phyloP scores from a whole-genome alignment of 2,113 vertebrate genomes.

The Talpa occidentalis region DNA sequence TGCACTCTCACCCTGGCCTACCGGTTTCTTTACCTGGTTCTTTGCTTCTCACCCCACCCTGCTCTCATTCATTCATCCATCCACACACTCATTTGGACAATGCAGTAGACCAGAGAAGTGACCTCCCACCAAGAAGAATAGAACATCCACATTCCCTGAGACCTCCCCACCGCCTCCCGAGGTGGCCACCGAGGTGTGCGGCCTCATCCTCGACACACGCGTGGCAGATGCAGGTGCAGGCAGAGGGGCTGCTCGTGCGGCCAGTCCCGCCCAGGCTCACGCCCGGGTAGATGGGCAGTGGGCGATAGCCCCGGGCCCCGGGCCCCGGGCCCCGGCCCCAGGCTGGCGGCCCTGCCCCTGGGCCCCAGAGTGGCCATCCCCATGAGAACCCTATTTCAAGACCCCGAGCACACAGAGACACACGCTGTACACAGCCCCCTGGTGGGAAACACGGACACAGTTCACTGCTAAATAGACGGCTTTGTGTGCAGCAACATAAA shows the following conservation, averaged over 20 bases:
- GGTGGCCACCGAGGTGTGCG: no score
- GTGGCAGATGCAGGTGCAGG: background rate
- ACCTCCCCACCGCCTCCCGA: no score
- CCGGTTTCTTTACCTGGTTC: fast-evolving
- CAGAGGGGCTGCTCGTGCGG: background rate
- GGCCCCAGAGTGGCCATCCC: conserved; percentile 37
- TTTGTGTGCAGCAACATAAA: conserved; percentile 72
- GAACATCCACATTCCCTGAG: background rate
- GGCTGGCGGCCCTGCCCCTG: background rate
- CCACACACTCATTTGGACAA: background rate
- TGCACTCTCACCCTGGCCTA: fast-evolving
- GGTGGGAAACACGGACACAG: conserved; percentile 48
- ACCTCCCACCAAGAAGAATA: background rate
- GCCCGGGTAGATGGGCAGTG: background rate
- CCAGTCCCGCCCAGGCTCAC: background rate
- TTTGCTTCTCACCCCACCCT: fast-evolving
- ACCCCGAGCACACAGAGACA: conserved; percentile 43
- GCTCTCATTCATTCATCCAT: background rate
- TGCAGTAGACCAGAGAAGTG: background rate
- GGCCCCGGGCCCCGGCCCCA: no score
- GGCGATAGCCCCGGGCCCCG: no score
- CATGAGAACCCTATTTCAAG: conserved; percentile 68
- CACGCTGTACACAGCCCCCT: background rate
- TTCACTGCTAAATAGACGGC: conserved; percentile 63
- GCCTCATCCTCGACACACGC: background rate